These are phyloP conservation scores for Drosophila tropicalis DNA, from an alignment of 1,140 invertebrate species.

Conservation along the genomic window DNA sequence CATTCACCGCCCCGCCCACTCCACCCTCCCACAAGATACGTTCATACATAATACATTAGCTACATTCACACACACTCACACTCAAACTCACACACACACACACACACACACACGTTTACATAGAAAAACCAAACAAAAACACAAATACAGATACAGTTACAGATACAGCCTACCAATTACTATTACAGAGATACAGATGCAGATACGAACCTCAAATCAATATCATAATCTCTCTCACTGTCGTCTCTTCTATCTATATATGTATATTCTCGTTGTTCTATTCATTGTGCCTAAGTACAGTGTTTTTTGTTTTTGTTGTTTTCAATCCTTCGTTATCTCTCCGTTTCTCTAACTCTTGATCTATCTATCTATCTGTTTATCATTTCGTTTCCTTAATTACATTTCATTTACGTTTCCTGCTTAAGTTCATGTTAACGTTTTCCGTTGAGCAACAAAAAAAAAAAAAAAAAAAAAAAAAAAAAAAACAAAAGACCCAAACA, in stretches of 20 bases:
- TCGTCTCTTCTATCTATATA: constrained; percentile 47
- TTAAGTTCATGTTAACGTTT: constrained; percentile 50
- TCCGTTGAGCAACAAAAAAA: constrained; percentile 44
- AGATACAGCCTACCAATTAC: constrained; percentile 36
- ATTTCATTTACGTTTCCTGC: constrained; percentile 41
- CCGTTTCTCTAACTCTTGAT: constrained; percentile 35
- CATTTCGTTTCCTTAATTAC: constrained; percentile 24
- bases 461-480: constrained; percentile 41
- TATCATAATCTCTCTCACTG: constrained; percentile 46
- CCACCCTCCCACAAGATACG: constrained; percentile 13
- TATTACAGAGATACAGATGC: constrained; percentile 52
- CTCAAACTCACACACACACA: constrained; percentile 47
- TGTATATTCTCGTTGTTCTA: constrained; percentile 27
- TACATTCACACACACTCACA: constrained; percentile 38
- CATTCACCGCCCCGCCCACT: constrained; percentile 42
- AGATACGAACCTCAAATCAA: constrained; percentile 56
- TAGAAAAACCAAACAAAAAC: constrained; percentile 27
- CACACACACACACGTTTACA: constrained; percentile 42
- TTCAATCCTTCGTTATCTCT: constrained; percentile 33
- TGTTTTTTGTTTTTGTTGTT: constrained; percentile 23
- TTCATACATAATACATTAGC: constrained; percentile 22
- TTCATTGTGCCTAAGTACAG: constrained; percentile 68
- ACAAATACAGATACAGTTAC: constrained; percentile 46
- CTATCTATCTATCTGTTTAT: not conserved
- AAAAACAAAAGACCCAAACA: constrained; percentile 58